Percentiles rank a stretch among this genome's conserved stretches.
phyloP scores from a whole-genome alignment of 1,140 invertebrate genomes.

The Papilio machaon region DNA sequence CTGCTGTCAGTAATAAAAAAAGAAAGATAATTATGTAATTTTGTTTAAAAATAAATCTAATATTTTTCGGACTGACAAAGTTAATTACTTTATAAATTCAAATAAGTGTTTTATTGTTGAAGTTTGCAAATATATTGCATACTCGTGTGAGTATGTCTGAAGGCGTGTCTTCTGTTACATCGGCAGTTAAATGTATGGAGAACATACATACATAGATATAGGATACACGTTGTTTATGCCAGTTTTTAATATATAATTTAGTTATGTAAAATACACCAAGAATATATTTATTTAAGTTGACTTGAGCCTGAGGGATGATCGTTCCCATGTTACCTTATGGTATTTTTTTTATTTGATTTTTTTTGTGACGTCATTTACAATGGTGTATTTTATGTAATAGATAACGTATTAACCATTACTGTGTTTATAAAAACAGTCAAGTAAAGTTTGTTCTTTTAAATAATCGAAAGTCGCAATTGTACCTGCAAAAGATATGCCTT shows the following conservation, averaged over 20 bases:
- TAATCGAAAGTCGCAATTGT: slow-evolving; percentile 10
- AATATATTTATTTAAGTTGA: slow-evolving; percentile 28
- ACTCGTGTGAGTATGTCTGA: neutral
- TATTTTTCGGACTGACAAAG: neutral
- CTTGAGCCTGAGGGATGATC: neutral
- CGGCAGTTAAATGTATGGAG: neutral
- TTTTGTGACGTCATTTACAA: neutral
- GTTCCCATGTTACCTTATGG: slow-evolving; percentile 7
- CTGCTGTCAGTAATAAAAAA: no score
- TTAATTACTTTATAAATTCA: neutral
- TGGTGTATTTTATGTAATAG: slow-evolving; percentile 3
- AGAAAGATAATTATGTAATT: no score
- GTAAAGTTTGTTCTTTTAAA: neutral
- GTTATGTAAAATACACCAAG: slow-evolving; percentile 33
- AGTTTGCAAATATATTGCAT: neutral
- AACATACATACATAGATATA: neutral
- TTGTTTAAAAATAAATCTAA: neutral
- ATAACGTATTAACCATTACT: neutral
- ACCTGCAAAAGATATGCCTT: slow-evolving; percentile 27
- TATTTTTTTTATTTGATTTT: neutral
- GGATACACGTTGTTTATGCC: slow-evolving; percentile 29
- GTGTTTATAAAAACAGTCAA: neutral
- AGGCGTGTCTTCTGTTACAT: no score
- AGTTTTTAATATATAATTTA: slow-evolving; percentile 35
- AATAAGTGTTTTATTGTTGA: neutral